Percentiles rank a stretch among this genome's conserved stretches.
phyloP scores from a whole-genome alignment of 2,888 invertebrate genomes.

The Hirtodrosophila histrioides region DNA sequence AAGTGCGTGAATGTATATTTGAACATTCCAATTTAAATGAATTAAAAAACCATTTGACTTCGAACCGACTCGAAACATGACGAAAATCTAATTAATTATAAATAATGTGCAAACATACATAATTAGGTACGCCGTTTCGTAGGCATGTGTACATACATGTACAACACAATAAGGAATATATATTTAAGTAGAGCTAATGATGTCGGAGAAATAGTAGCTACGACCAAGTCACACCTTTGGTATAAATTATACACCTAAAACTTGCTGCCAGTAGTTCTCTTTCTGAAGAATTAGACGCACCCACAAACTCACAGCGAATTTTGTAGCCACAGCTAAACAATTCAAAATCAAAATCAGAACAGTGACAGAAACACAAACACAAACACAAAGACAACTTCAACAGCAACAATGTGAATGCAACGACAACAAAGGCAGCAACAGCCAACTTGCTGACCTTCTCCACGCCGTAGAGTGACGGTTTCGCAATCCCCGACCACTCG shows the following conservation, averaged over 20 bases:
- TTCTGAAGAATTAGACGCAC: conserved; percentile 37
- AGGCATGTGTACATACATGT: too few species aligned
- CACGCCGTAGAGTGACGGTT: conserved; percentile 60
- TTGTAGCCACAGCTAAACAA: conserved; percentile 32
- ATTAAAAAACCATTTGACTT: too few species aligned
- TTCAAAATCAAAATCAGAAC: conserved; percentile 59
- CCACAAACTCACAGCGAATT: conserved; percentile 37
- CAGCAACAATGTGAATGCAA: conserved; percentile 55
- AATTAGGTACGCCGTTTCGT: too few species aligned
- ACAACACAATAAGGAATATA: too few species aligned
- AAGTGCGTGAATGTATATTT: neutral
- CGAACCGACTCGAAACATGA: neutral
- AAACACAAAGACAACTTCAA: conserved; percentile 29
- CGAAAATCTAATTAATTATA: too few species aligned
- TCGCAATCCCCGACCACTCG: conserved; percentile 58
- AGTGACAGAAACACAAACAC: conserved; percentile 44
- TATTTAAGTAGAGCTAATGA: neutral
- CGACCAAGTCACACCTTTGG: conserved; percentile 5
- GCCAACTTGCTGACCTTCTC: conserved; percentile 73
- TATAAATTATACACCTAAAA: conserved; percentile 11
- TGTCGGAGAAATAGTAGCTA: neutral
- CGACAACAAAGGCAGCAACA: conserved; percentile 54
- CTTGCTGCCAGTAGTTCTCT: conserved; percentile 17
- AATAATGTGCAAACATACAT: too few species aligned
- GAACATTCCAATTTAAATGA: neutral